Conservation (phyloP, 2,797 vertebrate species). For the Nannoperca australis region DNA sequence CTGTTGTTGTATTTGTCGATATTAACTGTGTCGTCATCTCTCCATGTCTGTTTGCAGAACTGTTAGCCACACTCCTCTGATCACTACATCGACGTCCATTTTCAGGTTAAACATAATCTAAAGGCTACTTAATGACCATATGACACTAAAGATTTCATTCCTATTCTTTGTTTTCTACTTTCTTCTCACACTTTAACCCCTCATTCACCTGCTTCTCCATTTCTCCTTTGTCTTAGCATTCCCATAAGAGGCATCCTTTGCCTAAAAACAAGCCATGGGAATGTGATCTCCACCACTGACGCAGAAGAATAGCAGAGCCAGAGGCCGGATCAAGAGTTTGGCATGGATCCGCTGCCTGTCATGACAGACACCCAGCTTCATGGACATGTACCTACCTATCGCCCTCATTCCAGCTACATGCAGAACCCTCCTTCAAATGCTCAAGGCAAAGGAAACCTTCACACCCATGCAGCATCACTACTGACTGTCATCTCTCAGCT, state of each 20-base stretch:
- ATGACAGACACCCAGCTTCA: conserved; percentile 41
- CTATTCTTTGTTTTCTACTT: neutral
- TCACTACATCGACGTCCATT: conserved; percentile 62
- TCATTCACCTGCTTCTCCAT: neutral
- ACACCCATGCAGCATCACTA: conserved; percentile 34
- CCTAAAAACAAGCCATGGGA: conserved; percentile 62
- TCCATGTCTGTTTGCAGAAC: conserved; percentile 75
- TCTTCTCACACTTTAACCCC: neutral
- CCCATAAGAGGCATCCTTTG: conserved; percentile 71
- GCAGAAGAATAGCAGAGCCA: conserved; percentile 51
- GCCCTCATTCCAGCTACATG: conserved; percentile 44
- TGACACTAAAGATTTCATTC: neutral
- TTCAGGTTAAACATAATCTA: conserved; percentile 77
- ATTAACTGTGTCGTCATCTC: conserved; percentile 18
- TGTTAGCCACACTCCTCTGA: conserved; percentile 80
- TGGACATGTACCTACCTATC: conserved; percentile 32
- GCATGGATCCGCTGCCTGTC: conserved; percentile 35
- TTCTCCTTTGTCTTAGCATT: conserved; percentile 63
- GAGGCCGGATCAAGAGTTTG: conserved; percentile 33
- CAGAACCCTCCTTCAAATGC: conserved; percentile 25
- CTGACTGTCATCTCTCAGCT: conserved; percentile 31
- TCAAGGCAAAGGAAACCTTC: conserved; percentile 35
- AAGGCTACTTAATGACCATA: neutral
- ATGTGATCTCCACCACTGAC: conserved; percentile 56
- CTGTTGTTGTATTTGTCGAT: neutral